These are phyloP conservation scores for Anthopleura sola DNA, from an alignment of 64 coral and sea anemone species.

Conservation along the genomic window DNA sequence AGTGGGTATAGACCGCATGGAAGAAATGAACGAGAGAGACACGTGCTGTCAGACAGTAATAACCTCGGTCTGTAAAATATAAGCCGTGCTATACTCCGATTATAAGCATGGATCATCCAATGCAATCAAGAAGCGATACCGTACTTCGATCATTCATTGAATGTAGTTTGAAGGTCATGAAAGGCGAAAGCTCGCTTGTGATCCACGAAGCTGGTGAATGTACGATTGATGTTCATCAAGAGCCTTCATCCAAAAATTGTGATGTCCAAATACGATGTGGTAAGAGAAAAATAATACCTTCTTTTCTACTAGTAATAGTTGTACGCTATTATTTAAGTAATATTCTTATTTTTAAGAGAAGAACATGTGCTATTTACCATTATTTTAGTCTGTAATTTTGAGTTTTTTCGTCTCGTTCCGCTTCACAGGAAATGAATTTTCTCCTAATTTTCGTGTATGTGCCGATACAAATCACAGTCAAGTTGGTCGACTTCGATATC, in stretches of 20 bases:
- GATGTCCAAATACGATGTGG: constrained; percentile 42
- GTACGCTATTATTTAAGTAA: background rate
- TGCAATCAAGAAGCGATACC: constrained; percentile 22
- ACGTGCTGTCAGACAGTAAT: background rate
- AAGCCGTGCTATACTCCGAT: background rate
- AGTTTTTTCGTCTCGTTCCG: background rate
- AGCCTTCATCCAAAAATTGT: constrained; percentile 3
- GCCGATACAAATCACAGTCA: constrained; percentile 45
- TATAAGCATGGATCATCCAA: constrained; percentile 49
- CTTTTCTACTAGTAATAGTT: too few species aligned
- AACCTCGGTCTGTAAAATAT: background rate
- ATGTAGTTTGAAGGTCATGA: constrained; percentile 42
- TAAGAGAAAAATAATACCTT: background rate
- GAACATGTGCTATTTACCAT: background rate
- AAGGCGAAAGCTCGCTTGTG: constrained; percentile 27
- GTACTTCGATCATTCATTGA: constrained; percentile 46
- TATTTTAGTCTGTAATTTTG: background rate
- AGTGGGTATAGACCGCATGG: constrained; percentile 1
- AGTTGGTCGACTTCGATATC: constrained; percentile 49
- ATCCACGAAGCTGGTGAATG: constrained; percentile 48
- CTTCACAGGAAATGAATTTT: constrained; percentile 40
- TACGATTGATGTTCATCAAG: constrained; percentile 32
- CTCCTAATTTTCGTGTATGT: constrained; percentile 40
- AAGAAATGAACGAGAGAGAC: background rate
- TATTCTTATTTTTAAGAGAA: background rate